phyloP scores from a whole-genome alignment of 2,888 invertebrate genomes.

The Frankliniella intonsa region DNA sequence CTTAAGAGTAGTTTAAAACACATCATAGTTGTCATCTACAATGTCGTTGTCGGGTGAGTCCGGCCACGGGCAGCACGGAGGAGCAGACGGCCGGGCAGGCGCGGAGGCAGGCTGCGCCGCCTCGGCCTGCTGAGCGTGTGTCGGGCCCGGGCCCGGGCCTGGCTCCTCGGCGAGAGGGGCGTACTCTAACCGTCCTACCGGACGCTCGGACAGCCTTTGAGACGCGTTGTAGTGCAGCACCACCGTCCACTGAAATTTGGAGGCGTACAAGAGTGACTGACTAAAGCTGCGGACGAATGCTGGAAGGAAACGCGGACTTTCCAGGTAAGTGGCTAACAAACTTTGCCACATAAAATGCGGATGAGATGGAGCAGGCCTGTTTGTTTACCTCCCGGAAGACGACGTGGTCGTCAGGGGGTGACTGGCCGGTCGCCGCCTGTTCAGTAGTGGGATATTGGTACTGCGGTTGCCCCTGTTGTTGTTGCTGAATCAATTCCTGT shows the following conservation, averaged over 20 bases:
- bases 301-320: background rate
- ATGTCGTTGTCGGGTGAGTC: background rate
- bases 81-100: background rate
- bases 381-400: background rate
- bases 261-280: too few relatives aligned
- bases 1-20: background rate
- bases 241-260: background rate
- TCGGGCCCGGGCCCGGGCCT: background rate
- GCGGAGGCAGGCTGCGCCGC: background rate
- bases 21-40: background rate
- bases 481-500: background rate
- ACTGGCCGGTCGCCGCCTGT: background rate
- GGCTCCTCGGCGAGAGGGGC: background rate
- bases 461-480: background rate
- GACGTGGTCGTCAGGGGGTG: background rate
- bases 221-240: conserved; percentile 1
- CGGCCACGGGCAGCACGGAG: background rate
- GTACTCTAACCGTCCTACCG: background rate
- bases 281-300: too few relatives aligned
- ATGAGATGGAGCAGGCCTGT: too few relatives aligned
- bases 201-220: background rate
- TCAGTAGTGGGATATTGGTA: background rate
- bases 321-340: background rate
- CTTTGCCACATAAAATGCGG: too few relatives aligned
- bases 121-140: background rate